phyloP scores from a whole-genome alignment of 2,113 vertebrate species.

The Microcebus lehilahytsara region DNA sequence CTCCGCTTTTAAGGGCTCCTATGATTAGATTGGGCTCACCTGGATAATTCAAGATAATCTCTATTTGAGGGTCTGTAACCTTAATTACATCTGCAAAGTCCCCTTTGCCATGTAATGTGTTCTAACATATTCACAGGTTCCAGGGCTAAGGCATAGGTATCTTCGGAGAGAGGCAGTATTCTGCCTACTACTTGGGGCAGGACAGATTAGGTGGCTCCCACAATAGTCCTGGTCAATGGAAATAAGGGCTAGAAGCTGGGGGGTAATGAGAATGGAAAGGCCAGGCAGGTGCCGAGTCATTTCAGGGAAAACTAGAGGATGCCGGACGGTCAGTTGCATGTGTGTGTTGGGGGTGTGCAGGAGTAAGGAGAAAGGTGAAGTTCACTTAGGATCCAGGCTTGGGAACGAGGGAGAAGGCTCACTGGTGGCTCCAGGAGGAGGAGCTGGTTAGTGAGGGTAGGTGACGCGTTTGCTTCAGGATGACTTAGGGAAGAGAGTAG shows the following conservation, averaged over 20 bases:
- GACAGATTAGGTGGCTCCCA: not conserved
- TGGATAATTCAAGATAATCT: not conserved
- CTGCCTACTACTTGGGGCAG: not conserved
- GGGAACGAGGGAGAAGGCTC: not conserved
- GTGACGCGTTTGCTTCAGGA: not conserved
- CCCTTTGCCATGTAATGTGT: not conserved
- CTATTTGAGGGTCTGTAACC: not conserved
- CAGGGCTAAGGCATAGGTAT: not conserved
- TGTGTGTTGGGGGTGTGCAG: not conserved
- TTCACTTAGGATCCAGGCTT: not conserved
- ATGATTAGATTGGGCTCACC: not conserved
- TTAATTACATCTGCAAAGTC: not conserved
- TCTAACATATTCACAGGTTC: not conserved
- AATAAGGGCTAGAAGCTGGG: not conserved
- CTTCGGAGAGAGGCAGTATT: not conserved
- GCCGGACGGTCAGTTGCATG: not conserved
- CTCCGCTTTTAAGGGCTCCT: not conserved
- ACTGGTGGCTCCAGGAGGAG: not conserved
- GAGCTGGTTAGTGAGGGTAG: not conserved
- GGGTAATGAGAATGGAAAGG: not conserved
- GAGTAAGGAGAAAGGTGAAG: not conserved
- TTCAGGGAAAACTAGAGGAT: not conserved
- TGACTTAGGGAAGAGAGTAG: not conserved
- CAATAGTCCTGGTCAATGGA: not conserved
- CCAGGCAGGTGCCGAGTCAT: not conserved